Evolutionary conservation across 2,888 invertebrate genomes (phyloP).

Genomic region (Agrenia bidenticulata): DNA sequence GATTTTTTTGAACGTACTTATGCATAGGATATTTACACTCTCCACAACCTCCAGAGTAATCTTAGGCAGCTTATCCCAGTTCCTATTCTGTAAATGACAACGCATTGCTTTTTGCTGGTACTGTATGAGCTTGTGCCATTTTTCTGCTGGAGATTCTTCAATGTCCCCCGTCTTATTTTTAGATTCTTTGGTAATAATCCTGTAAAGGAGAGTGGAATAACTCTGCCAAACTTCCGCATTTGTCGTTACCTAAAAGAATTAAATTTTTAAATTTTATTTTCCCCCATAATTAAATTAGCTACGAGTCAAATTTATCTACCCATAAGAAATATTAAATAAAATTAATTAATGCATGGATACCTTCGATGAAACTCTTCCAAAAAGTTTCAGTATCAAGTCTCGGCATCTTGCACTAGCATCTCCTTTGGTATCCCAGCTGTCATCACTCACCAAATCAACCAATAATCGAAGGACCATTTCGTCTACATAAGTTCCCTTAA

Average conservation of each 20-base stretch:
- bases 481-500: constrained; percentile 9
- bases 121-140: constrained; percentile 2
- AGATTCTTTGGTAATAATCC: no score
- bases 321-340: neutral
- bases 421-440: constrained; percentile 8
- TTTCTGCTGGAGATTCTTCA: neutral
- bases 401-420: neutral
- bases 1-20: neutral
- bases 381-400: constrained; percentile 1
- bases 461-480: constrained; percentile 2
- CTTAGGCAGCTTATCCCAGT: constrained; percentile 1
- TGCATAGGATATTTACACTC: constrained; percentile 19
- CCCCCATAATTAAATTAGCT: no score
- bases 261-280: no score
- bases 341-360: no score
- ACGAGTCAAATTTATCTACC: neutral
- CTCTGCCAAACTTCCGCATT: constrained; percentile 11
- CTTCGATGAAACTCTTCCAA: constrained; percentile 13
- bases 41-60: constrained; percentile 8
- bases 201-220: constrained; percentile 8
- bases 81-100: constrained; percentile 3
- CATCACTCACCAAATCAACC: constrained; percentile 12
- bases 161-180: neutral
- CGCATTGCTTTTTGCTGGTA: constrained; percentile 14
- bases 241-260: constrained; percentile 10